Percentiles rank a stretch among this genome's conserved stretches.
Conservation (phyloP, 2,797 vertebrate species). For the Malurus leucopterus region DNA sequence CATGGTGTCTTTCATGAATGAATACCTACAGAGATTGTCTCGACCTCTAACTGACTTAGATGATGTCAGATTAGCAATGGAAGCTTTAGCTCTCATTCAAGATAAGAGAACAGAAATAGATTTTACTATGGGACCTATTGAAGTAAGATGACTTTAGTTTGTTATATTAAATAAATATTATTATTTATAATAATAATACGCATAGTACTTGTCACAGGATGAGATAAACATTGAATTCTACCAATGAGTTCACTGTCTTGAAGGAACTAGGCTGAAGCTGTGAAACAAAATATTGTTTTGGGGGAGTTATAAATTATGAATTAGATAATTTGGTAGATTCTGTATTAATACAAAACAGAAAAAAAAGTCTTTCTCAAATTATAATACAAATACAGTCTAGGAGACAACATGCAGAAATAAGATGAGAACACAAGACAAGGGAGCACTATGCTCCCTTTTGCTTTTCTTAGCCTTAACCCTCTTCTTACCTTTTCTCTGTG, state of each 20-base stretch:
- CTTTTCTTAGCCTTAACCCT: not conserved
- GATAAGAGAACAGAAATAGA: conserved; percentile 78
- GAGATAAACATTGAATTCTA: not conserved
- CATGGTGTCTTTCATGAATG: conserved; percentile 63
- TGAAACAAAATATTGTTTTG: not conserved
- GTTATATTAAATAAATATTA: not conserved
- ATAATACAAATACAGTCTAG: not conserved
- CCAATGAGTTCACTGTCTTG: not conserved
- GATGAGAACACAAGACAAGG: not conserved
- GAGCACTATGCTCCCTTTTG: not conserved
- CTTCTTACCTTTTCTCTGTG: not conserved
- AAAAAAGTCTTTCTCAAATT: not conserved
- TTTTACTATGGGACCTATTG: conserved; percentile 77
- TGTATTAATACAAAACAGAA: not conserved
- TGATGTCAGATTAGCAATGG: conserved; percentile 78
- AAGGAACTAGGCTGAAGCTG: not conserved
- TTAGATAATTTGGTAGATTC: not conserved
- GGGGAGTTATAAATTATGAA: not conserved
- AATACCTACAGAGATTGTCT: conserved; percentile 71
- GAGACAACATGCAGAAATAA: not conserved
- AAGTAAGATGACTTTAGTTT: conserved; percentile 68
- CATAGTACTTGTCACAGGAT: not conserved
- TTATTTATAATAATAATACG: not conserved
- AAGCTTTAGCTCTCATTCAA: conserved; percentile 71
- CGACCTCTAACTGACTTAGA: conserved; percentile 78